Evolutionary conservation across 2,888 invertebrate species (phyloP).

Genomic region (Xylota segnis): DNA sequence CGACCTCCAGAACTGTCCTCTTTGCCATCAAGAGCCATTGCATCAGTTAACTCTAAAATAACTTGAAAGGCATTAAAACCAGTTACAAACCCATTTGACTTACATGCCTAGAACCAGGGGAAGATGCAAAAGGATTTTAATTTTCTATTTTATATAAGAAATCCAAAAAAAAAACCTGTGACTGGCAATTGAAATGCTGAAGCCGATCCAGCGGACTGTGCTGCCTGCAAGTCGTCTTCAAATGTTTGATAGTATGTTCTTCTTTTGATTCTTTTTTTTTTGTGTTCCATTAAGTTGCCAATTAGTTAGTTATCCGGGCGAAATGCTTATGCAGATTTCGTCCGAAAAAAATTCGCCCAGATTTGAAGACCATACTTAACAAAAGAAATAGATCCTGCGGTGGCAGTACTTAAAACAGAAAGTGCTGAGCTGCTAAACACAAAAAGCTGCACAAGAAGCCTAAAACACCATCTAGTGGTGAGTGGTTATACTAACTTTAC

Average conservation of each 20-base stretch:
- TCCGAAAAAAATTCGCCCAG: slow-evolving; percentile 72
- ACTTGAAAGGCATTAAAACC: background rate
- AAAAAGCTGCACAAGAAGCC: too few species aligned
- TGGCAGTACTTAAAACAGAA: background rate
- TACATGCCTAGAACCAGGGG: background rate
- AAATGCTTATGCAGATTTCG: slow-evolving; percentile 61
- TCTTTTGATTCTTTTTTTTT: background rate
- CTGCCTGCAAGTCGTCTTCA: background rate
- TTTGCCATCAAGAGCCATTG: background rate
- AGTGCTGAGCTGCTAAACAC: too few species aligned
- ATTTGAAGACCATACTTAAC: slow-evolving; percentile 73
- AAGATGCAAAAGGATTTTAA: background rate
- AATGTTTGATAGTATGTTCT: background rate
- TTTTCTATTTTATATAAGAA: background rate
- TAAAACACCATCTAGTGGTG: too few species aligned
- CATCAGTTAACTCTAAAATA: background rate
- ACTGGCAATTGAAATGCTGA: background rate
- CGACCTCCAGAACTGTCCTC: background rate
- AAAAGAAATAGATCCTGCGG: slow-evolving; percentile 58
- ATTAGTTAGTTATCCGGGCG: slow-evolving; percentile 35
- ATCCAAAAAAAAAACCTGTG: background rate
- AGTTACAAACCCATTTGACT: background rate
- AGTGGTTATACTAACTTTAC: too few species aligned
- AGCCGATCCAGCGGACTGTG: background rate
- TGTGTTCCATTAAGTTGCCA: slow-evolving; percentile 10